phyloP scores from a whole-genome alignment of 2,888 invertebrate genomes.

The Blera fallax region DNA sequence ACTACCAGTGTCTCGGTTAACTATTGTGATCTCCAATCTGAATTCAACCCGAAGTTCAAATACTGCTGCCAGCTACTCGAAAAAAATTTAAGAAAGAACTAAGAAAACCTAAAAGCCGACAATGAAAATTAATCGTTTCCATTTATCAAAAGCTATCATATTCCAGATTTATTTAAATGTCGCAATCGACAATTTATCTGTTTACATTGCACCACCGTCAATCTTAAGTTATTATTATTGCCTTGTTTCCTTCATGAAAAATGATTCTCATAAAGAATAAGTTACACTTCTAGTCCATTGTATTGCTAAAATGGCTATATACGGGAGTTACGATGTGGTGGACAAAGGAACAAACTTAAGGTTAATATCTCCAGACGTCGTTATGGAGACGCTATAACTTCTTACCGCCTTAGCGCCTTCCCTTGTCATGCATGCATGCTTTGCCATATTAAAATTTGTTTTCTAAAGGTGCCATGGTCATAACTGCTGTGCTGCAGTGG shows the following conservation, averaged over 20 bases:
- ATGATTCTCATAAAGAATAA: conserved; percentile 35
- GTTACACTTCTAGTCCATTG: conserved; percentile 36
- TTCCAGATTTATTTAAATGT: conserved; percentile 29
- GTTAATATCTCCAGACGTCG: conserved; percentile 32
- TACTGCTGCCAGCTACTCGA: too few species aligned
- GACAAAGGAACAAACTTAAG: conserved; percentile 41
- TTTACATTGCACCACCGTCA: conserved; percentile 14
- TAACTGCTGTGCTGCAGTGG: conserved; percentile 7
- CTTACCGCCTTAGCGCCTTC: conserved; percentile 40
- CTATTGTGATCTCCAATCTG: background rate
- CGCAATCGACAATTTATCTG: conserved; percentile 25
- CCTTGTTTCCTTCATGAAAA: conserved; percentile 6
- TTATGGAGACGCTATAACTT: conserved; percentile 34
- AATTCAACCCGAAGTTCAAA: too few species aligned
- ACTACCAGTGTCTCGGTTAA: background rate
- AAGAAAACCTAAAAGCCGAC: background rate
- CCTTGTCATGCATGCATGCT: conserved; percentile 34
- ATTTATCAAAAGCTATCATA: conserved; percentile 17
- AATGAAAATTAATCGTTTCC: background rate
- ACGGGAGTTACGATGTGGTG: conserved; percentile 12
- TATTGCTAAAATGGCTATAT: conserved; percentile 2
- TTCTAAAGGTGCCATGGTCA: conserved; percentile 53
- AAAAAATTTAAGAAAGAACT: too few species aligned
- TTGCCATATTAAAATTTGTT: conserved; percentile 33
- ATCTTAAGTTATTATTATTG: conserved; percentile 45